Conservation (phyloP, 2,888 invertebrate species). For the Drosophila nigricruria region DNA sequence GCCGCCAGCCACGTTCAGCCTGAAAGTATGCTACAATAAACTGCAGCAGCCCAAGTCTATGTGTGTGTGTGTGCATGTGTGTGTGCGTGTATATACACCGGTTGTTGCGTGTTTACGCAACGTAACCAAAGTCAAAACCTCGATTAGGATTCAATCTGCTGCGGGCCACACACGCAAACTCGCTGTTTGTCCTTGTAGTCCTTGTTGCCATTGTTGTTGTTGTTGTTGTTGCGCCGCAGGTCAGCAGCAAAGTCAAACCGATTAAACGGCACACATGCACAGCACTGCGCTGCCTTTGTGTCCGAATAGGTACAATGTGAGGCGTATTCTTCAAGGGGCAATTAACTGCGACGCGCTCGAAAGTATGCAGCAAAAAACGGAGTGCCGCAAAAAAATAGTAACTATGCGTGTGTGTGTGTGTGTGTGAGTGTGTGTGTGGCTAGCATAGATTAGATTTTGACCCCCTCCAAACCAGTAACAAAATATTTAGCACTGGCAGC, state of each 20-base stretch:
- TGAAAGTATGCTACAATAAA: slow-evolving; percentile 77
- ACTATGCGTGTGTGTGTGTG: slow-evolving; percentile 30
- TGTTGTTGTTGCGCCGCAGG: slow-evolving; percentile 59
- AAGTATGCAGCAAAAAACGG: slow-evolving; percentile 65
- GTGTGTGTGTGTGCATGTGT: slow-evolving; percentile 6
- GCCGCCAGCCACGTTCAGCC: slow-evolving; percentile 45
- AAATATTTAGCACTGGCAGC: slow-evolving; percentile 70
- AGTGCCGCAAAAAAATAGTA: slow-evolving; percentile 51
- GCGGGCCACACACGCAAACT: slow-evolving; percentile 57
- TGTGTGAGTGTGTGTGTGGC: slow-evolving; percentile 35
- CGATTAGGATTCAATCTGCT: slow-evolving; percentile 84
- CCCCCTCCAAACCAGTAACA: slow-evolving; percentile 21
- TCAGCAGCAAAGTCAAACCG: slow-evolving; percentile 77
- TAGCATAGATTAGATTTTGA: slow-evolving; percentile 76
- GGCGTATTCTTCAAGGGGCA: slow-evolving; percentile 83
- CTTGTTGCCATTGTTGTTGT: slow-evolving; percentile 20
- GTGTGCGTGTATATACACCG: slow-evolving; percentile 51
- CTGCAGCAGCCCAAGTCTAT: slow-evolving; percentile 43
- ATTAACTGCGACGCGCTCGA: slow-evolving; percentile 76
- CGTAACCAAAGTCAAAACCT: slow-evolving; percentile 84
- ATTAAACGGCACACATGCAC: slow-evolving; percentile 58
- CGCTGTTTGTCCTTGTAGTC: slow-evolving; percentile 51
- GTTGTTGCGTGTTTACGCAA: slow-evolving; percentile 84
- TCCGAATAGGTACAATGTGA: slow-evolving; percentile 53
- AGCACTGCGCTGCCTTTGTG: slow-evolving; percentile 67